A percentile compares a stretch with the other conserved stretches of the same genome.
Evolutionary conservation across 2,888 invertebrate species (phyloP).

Genomic region (Drosophila putrida): DNA sequence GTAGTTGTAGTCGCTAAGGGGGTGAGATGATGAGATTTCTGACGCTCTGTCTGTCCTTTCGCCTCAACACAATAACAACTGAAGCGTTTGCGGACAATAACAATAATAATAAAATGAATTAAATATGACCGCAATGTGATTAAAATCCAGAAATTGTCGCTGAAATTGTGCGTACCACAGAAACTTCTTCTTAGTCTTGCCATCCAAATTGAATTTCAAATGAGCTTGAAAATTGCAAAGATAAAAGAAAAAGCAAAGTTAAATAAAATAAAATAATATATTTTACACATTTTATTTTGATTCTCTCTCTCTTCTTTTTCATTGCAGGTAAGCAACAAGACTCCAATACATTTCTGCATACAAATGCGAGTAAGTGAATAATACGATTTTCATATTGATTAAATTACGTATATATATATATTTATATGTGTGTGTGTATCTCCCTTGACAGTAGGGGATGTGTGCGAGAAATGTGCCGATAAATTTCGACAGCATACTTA

Average conservation of each 20-base stretch:
- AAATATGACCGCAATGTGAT: constrained; percentile 79
- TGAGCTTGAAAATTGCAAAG: constrained; percentile 28
- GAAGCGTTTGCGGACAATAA: constrained; percentile 48
- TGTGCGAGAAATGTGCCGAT: constrained; percentile 24
- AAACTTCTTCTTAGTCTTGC: constrained; percentile 54
- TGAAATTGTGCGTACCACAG: constrained; percentile 40
- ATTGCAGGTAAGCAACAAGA: constrained; percentile 67
- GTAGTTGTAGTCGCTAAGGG: constrained; percentile 14
- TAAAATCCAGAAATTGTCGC: constrained; percentile 75
- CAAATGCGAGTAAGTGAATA: constrained; percentile 60
- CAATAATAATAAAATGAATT: constrained; percentile 80
- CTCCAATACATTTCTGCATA: constrained; percentile 32
- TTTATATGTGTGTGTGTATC: not conserved
- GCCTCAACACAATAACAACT: constrained; percentile 58
- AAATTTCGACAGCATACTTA: constrained; percentile 40
- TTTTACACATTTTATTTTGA: constrained; percentile 31
- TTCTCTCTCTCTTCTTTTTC: constrained; percentile 23
- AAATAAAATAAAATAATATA: constrained; percentile 17
- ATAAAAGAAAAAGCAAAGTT: not conserved
- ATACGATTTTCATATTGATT: constrained; percentile 76
- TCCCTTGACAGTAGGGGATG: not conserved
- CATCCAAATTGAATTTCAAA: constrained; percentile 72
- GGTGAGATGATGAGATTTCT: constrained; percentile 7
- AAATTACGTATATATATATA: constrained; percentile 47
- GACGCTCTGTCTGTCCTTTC: not conserved